Base-by-base conservation (phyloP, 2,113 vertebrate species). In the Rostratula benghalensis region DNA sequence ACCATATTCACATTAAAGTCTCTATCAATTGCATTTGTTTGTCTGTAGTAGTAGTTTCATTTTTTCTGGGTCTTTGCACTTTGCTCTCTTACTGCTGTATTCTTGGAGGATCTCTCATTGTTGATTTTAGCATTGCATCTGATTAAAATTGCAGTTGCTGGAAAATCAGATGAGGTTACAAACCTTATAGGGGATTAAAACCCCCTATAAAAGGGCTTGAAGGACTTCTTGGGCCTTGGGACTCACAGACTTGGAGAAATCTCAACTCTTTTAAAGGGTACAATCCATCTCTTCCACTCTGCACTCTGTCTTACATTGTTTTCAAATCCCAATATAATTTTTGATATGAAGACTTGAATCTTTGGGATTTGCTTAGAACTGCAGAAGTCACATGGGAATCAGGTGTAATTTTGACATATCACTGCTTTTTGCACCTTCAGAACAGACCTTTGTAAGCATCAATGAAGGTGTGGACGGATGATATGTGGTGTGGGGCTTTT, bases 401-500 rank as follows among this genome's bases (percentile, higher is more conserved):
- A 3, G 10, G 12, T 12, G 12, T 12, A 63, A 25, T 7, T 74
- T 75, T 74, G 68, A 31, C n/a, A 80, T 10, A 28, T 13, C 6
- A 15, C 11, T 71, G 13, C 23, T 87, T 89, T 87, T 63, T 71
- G 8, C 16, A 39, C 11, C 39, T 37, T 67, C 15, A 59, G 51
- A 91, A 23, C 14, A 78, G 28, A 56, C 4, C 7, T 87, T 71
- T 79, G 14, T 63, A 70, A 84, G 6, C 9, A 27, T 25, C 30
- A 54, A 41, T 23, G 10, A 59, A 94, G 30, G 6, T 1, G 1
- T 45, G 43, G 15, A 74, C 22, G 3, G 9, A 54, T 45, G 12
- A 74, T 53, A 53, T 0, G 1, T 1, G 0, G 8, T 17, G 6
- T 39, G 27, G 6, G 1, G 0, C 45, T 70, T 45, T 84, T 65